Base-by-base conservation (phyloP, 2,797 vertebrate genomes). In the Malurus leucopterus region DNA sequence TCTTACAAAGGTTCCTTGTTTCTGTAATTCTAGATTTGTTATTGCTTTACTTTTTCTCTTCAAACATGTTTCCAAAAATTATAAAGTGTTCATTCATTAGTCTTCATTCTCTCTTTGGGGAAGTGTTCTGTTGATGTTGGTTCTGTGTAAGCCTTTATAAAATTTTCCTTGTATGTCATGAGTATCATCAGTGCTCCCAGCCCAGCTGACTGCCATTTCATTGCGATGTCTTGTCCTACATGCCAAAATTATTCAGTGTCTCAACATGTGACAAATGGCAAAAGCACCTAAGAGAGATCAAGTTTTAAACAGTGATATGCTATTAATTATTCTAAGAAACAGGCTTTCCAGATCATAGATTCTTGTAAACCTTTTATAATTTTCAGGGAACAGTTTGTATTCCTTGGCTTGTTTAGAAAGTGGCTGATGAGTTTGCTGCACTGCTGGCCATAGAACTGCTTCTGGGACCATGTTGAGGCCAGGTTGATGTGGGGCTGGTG, bases 11-110 rank as follows among this genome's bases (percentile, higher is more conserved):
- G 11, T 64, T 81, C 32, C 64, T 76, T 67, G 34, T 73, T 76
- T 69, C 50, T 91, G 50, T 91, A 88, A 79, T 64, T 89, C 71
- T 70, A 91, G 51, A 82, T 76, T 70, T 89, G 61, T 63, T 94
- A 82, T 90, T 92, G 4, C 26, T 92, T 72, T 67, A 58, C 11
- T 61, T 92, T 86, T 84, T 73, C 15, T 65, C 46, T 34, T 54
- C 29, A 72, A 93, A 70, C 13, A 29, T 83, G 19, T 84, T 91
- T 92, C 80, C 13, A 89, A 94, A 87, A 93, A 44, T 54, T 63
- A 47, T 55, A 34, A 26, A 29, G 8, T 46, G 43, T 58, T 85
- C 30, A 58, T 93, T 91, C 64, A 92, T 80, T 93, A 91, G 76
- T 64, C 23, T 93, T 75, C 43, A 76, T 3, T 36, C 49, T 88